Percentiles rank a stretch among this genome's conserved stretches.
These are phyloP conservation scores for Clarias magur DNA, from an alignment of 2,113 vertebrate genomes.

Conservation along the genomic window DNA sequence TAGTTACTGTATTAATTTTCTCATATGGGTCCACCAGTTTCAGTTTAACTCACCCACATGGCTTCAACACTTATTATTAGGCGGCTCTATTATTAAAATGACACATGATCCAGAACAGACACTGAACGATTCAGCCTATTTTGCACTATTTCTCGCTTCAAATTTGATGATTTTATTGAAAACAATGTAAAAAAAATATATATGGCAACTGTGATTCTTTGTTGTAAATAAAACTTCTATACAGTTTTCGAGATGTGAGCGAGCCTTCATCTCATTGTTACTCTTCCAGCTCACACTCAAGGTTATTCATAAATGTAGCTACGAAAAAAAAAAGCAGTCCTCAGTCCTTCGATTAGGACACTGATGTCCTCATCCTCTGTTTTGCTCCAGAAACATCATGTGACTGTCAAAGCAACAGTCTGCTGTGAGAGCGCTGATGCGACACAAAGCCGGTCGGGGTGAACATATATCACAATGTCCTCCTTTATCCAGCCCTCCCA, in stretches of 20 bases:
- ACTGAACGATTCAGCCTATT: not conserved
- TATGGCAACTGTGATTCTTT: not conserved
- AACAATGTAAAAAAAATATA: not conserved
- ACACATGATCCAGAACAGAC: not conserved
- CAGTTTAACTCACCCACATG: not conserved
- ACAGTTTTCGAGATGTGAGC: not conserved
- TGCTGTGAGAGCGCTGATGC: conserved; percentile 49
- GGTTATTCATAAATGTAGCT: not conserved
- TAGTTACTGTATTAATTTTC: not conserved
- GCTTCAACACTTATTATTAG: not conserved
- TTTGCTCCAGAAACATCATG: conserved; percentile 46
- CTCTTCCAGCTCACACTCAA: not conserved
- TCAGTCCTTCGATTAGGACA: not conserved
- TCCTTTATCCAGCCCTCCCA: conserved; percentile 42
- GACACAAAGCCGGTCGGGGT: conserved; percentile 55
- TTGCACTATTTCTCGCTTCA: not conserved
- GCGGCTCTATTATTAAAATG: not conserved
- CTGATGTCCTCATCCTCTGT: not conserved
- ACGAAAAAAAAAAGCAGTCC: not conserved
- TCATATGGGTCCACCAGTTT: not conserved
- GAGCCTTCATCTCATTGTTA: not conserved
- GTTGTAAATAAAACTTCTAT: not conserved
- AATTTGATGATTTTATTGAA: not conserved
- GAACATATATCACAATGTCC: conserved; percentile 64
- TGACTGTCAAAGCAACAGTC: conserved; percentile 50